phyloP scores from a whole-genome alignment of 2,888 invertebrate genomes.

The Saturnia japonica region DNA sequence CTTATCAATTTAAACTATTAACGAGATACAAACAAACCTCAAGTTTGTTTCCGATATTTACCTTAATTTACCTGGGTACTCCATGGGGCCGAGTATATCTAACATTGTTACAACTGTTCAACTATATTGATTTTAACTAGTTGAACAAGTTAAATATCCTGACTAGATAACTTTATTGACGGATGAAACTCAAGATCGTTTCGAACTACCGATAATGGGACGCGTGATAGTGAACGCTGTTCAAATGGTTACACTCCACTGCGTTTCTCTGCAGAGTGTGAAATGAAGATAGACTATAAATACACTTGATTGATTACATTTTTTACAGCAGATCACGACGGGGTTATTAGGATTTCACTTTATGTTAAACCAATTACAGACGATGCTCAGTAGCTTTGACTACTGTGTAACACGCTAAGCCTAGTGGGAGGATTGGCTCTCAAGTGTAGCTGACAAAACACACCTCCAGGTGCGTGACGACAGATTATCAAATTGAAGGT shows the following conservation, averaged over 20 bases:
- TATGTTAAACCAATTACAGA: too few species aligned
- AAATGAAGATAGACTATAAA: not conserved
- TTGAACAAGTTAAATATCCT: constrained; percentile 7
- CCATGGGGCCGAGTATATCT: not conserved
- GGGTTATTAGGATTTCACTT: not conserved
- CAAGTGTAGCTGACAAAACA: too few species aligned
- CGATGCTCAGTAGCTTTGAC: too few species aligned
- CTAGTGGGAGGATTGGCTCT: too few species aligned
- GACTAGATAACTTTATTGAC: not conserved
- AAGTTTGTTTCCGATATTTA: constrained; percentile 9
- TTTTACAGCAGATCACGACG: not conserved
- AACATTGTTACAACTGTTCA: constrained; percentile 5
- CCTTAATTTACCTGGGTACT: constrained; percentile 3
- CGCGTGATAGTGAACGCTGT: not conserved
- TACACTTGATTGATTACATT: too few species aligned
- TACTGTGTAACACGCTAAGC: too few species aligned
- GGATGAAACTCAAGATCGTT: not conserved
- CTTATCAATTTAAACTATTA: not conserved
- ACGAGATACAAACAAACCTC: not conserved
- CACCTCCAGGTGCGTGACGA: too few species aligned
- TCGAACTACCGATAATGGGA: not conserved
- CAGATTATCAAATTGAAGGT: too few species aligned
- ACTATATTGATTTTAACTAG: constrained; percentile 6
- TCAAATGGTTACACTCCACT: not conserved
- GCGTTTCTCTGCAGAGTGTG: not conserved